Base-by-base conservation (phyloP, 2,888 invertebrate genomes). In the Drosophila colorata region DNA sequence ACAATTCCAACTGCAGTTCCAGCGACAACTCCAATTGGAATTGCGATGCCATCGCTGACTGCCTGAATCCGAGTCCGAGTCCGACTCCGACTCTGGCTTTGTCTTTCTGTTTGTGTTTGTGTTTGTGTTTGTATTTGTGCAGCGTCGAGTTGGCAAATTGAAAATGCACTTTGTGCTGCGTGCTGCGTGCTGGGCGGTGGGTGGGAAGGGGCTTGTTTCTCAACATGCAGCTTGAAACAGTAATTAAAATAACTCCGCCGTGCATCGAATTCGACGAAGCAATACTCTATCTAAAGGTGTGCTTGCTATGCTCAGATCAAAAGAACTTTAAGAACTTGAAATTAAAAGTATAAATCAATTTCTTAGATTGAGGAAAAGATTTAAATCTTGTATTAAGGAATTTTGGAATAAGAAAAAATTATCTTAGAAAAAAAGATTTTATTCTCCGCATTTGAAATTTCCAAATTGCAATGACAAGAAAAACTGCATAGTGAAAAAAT, bases 221-320 rank as follows among this genome's bases (percentile, higher is more conserved):
- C 37, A 51, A 40, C 38, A 52, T 41, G 8, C 64, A 58, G 58
- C 65, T 53, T 38, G 52, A 40, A 52, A 40, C 56, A 56, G 61
- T 70, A 73, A 73, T 73, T 73, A 73, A 73, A 70, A 56, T 51
- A 68, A 56, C 48, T 61, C 40, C 18, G 16, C 1, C 23, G 46
- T 20, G 14, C 46, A 28, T 1, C 16, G 4, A 31, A 14, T 4
- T 14, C 37, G 14, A 49, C 49, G 4, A 3, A 13, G 13, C 33
- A 51, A 28, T 51, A 23, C 51, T 7, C 51, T 40, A 14, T n/a
- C n/a, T 14, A 48, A 35, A 48, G 7, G 41, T 25, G 7, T 7
- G 25, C 25, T 25, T 25, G 25, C n/a, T n/a, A n/a, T n/a, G n/a
- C n/a, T n/a, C n/a, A n/a, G n/a, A n/a, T n/a, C n/a, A n/a, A n/a